These are phyloP conservation scores for Buteo buteo DNA, from an alignment of 2,113 vertebrate genomes.

Conservation along the genomic window DNA sequence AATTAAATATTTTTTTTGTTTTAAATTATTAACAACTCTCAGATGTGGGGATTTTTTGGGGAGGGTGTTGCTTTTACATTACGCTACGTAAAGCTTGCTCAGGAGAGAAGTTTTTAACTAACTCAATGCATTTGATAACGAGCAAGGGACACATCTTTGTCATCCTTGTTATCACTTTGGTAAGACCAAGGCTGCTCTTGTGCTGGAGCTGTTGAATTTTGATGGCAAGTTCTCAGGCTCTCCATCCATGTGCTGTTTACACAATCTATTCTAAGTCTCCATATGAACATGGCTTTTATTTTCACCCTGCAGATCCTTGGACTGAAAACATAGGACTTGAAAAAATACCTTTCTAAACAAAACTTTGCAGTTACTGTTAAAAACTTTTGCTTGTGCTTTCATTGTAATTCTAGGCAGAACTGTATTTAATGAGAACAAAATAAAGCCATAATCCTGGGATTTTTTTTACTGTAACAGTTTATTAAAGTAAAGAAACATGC, in stretches of 20 bases:
- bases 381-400: background rate
- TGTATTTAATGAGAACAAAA: background rate
- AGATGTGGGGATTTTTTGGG: fast-evolving
- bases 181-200: too few relatives aligned
- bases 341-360: background rate
- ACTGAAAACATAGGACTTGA: background rate
- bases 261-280: too few relatives aligned
- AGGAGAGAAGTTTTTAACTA: background rate
- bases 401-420: background rate
- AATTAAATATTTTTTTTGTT: background rate
- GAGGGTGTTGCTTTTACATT: background rate
- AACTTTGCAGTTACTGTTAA: background rate
- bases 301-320: too few relatives aligned
- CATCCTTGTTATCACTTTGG: too few relatives aligned
- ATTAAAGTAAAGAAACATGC: background rate
- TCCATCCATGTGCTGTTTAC: too few relatives aligned
- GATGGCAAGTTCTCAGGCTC: too few relatives aligned
- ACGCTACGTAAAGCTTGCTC: background rate
- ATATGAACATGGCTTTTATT: too few relatives aligned
- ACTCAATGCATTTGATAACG: background rate
- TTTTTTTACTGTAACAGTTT: background rate
- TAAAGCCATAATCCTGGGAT: background rate
- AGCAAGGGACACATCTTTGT: too few relatives aligned
- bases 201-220: too few relatives aligned
- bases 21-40: background rate